Evolutionary conservation across 2,888 invertebrate species (phyloP).

Genomic region (Salpingus planirostris): DNA sequence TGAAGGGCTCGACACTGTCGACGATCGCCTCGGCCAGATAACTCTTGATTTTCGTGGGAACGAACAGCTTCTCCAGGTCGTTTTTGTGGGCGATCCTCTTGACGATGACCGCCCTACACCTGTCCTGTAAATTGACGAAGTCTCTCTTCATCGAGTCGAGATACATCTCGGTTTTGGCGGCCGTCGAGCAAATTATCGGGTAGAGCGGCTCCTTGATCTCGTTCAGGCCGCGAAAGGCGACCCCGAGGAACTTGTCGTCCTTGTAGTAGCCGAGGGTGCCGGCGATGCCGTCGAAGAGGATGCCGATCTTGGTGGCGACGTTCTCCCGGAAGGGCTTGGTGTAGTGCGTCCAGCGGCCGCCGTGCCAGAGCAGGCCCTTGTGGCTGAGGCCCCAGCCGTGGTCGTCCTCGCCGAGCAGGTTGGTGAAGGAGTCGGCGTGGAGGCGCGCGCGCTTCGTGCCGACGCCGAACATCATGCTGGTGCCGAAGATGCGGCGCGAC

Average conservation of each 20-base stretch:
- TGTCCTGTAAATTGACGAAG: constrained; percentile 59
- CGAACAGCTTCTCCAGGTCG: constrained; percentile 47
- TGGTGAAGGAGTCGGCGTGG: constrained; percentile 59
- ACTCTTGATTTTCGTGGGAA: constrained; percentile 50
- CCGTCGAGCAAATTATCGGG: constrained; percentile 63
- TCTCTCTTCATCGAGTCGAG: constrained; percentile 51
- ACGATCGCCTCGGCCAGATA: constrained; percentile 50
- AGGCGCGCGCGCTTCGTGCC: constrained; percentile 44
- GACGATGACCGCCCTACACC: constrained; percentile 55
- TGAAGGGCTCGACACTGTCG: constrained; percentile 29
- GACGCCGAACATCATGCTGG: constrained; percentile 69
- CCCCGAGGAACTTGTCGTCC: constrained; percentile 58
- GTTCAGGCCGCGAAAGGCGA: constrained; percentile 59
- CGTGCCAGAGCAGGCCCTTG: constrained; percentile 62
- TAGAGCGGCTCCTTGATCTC: constrained; percentile 54
- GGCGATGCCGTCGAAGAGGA: constrained; percentile 58
- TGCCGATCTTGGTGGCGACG: constrained; percentile 56
- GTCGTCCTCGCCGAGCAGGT: constrained; percentile 62
- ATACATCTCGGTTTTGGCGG: constrained; percentile 66
- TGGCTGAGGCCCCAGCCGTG: constrained; percentile 66
- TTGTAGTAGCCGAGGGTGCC: constrained; percentile 65
- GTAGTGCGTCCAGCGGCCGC: constrained; percentile 52
- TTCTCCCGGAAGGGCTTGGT: constrained; percentile 63
- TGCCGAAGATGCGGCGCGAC: constrained; percentile 60
- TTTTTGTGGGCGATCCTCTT: constrained; percentile 44